A percentile compares a stretch with the other conserved stretches of the same genome.
Evolutionary conservation across 2,797 vertebrate species (phyloP).

Genomic region (Natrix natrix): DNA sequence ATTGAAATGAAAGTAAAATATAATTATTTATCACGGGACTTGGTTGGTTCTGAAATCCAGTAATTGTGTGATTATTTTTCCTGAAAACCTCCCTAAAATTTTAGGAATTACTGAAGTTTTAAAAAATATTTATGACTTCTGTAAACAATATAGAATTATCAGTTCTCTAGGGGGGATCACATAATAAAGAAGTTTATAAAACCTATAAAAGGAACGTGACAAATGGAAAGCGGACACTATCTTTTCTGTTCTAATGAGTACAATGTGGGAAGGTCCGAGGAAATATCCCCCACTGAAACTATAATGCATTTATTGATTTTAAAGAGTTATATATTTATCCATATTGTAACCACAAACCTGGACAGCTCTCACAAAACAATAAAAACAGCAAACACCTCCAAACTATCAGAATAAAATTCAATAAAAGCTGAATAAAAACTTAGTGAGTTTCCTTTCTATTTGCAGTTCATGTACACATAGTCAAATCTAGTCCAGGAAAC

Average conservation of each 20-base stretch:
- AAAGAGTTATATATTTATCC: neutral
- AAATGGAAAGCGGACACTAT: neutral
- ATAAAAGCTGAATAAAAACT: neutral
- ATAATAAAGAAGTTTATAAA: neutral
- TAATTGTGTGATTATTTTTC: neutral
- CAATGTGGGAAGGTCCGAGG: neutral
- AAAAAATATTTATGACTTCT: neutral
- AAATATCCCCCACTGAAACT: neutral
- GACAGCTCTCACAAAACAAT: neutral
- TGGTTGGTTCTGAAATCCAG: neutral
- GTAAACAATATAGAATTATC: neutral
- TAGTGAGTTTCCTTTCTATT: neutral
- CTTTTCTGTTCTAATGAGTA: neutral
- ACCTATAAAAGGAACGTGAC: neutral
- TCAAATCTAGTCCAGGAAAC: neutral
- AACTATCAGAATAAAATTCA: neutral
- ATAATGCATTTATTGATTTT: neutral
- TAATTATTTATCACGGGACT: neutral
- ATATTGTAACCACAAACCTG: neutral
- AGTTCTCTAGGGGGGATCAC: neutral
- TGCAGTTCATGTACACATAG: neutral
- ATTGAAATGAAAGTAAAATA: constrained; percentile 7
- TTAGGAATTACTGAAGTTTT: neutral
- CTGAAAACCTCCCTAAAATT: neutral
- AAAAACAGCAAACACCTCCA: neutral